A percentile compares a stretch with the other conserved stretches of the same genome.
Evolutionary conservation across 2,888 invertebrate genomes (phyloP).

Genomic region (Teleiodes luculella): DNA sequence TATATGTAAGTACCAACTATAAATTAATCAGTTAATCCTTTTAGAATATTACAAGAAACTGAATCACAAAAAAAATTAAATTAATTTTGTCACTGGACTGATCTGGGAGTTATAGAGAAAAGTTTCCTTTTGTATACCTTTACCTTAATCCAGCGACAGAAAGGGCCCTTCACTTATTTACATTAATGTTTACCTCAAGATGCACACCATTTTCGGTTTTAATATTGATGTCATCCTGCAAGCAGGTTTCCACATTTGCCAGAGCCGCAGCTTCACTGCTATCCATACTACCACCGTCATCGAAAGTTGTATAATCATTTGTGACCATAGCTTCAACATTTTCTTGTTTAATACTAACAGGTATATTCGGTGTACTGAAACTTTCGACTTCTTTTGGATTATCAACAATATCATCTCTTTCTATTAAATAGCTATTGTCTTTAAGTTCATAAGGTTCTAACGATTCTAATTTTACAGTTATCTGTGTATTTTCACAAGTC

Average conservation of each 20-base stretch:
- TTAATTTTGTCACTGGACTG: too few relatives aligned
- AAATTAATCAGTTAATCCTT: too few relatives aligned
- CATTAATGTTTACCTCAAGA: conserved; percentile 34
- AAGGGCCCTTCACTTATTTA: neutral
- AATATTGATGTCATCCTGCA: conserved; percentile 50
- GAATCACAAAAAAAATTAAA: too few relatives aligned
- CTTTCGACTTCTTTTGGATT: conserved; percentile 3
- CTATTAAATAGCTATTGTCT: conserved; percentile 4
- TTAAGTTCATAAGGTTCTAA: neutral
- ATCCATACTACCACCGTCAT: conserved; percentile 44
- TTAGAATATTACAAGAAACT: too few relatives aligned
- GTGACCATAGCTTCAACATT: conserved; percentile 37
- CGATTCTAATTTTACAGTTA: neutral
- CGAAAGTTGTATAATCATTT: conserved; percentile 47
- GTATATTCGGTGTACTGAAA: neutral
- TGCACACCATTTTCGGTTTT: conserved; percentile 41
- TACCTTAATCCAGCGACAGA: neutral
- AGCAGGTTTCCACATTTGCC: conserved; percentile 60
- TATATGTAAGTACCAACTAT: too few relatives aligned
- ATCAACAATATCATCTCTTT: conserved; percentile 16
- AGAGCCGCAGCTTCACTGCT: conserved; percentile 58
- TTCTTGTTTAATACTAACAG: conserved; percentile 42
- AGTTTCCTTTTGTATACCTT: neutral
- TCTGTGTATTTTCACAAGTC: neutral
- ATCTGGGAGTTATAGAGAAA: too few relatives aligned